Percentiles rank a stretch among this genome's conserved stretches.
phyloP scores from a whole-genome alignment of 2,888 invertebrate species.

The Suillia variegata region DNA sequence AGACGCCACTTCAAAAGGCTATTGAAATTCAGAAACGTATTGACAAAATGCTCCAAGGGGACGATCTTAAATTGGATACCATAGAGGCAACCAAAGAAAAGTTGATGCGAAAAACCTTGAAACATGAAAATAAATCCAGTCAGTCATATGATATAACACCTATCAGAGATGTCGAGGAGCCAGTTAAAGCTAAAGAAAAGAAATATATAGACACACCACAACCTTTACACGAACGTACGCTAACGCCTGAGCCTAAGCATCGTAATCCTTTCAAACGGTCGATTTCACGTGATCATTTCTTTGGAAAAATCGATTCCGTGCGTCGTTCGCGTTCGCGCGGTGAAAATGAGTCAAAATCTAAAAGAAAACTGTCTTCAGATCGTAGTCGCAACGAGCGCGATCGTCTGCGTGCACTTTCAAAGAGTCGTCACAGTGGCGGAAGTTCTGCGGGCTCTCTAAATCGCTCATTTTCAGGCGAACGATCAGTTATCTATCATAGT shows the following conservation, averaged over 20 bases:
- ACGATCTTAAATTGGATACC: conserved; percentile 45
- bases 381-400: background rate
- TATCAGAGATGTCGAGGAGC: no score
- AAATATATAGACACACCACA: background rate
- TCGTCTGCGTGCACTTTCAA: background rate
- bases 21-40: conserved; percentile 52
- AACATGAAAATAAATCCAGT: background rate
- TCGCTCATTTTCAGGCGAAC: conserved; percentile 25
- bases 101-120: conserved; percentile 22
- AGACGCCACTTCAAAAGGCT: conserved; percentile 27
- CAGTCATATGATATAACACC: no score
- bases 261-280: conserved; percentile 35
- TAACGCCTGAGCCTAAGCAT: conserved; percentile 15
- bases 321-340: conserved; percentile 24
- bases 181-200: background rate
- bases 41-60: conserved; percentile 49
- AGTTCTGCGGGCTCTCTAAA: conserved; percentile 16
- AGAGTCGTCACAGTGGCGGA: conserved; percentile 16
- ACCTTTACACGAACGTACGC: background rate
- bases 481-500: no score
- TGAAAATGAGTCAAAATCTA: conserved; percentile 12
- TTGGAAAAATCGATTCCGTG: conserved; percentile 17
- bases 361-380: background rate
- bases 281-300: conserved; percentile 25
- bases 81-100: conserved; percentile 40